These are phyloP conservation scores for Ptychochromis oligacanthus DNA, from an alignment of 2,113 vertebrate genomes.

Conservation along the genomic window DNA sequence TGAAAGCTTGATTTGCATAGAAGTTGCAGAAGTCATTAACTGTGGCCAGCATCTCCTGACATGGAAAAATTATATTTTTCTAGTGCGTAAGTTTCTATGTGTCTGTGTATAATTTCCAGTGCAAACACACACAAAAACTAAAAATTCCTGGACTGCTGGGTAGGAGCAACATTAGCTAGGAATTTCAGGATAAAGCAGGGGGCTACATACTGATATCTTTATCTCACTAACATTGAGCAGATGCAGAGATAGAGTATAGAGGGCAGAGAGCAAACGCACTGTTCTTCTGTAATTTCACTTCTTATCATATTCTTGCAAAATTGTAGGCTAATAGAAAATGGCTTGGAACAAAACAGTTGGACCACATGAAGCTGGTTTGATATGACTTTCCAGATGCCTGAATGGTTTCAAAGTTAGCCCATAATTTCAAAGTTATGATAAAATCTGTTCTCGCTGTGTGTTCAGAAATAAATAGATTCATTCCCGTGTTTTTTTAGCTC, in stretches of 20 bases:
- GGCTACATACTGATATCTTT: conserved; percentile 3
- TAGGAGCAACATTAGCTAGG: background rate
- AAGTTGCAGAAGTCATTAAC: background rate
- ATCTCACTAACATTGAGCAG: conserved; percentile 47
- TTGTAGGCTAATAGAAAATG: conserved; percentile 30
- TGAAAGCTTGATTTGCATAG: background rate
- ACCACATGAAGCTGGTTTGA: conserved; percentile 17
- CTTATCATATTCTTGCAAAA: conserved; percentile 52
- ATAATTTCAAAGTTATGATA: conserved; percentile 25
- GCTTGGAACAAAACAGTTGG: conserved; percentile 39
- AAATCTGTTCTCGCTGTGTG: conserved; percentile 28
- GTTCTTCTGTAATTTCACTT: conserved; percentile 15
- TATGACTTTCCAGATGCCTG: conserved; percentile 36
- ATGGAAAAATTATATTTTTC: conserved; percentile 3
- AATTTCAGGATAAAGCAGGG: background rate
- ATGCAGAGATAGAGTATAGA: conserved; percentile 24
- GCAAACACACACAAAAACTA: too few species aligned
- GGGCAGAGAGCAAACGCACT: conserved; percentile 1
- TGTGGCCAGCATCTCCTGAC: background rate
- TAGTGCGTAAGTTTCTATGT: background rate
- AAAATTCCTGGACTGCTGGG: background rate
- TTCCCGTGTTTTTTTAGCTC: background rate
- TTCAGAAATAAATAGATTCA: conserved; percentile 20
- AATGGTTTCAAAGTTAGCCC: conserved; percentile 31
- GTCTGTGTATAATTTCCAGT: too few species aligned